Base-by-base conservation (phyloP, 2,797 vertebrate genomes). In the Aldrovandia affinis region DNA sequence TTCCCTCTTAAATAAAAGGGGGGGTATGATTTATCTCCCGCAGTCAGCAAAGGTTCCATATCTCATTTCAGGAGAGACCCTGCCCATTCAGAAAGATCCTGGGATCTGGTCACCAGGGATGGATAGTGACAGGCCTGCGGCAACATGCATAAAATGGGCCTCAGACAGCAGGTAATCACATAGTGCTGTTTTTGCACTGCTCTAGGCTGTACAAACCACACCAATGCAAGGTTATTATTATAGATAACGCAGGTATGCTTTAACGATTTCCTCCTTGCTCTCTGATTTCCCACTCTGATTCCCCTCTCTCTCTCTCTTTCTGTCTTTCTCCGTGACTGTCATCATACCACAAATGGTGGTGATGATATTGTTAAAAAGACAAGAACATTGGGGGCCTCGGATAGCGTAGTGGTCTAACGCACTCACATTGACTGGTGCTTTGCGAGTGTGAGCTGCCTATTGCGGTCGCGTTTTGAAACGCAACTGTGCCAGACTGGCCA, bases 81-180 rank as follows among this genome's bases (percentile, higher is more conserved):
- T 57, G 80, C 77, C 82, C 52, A 81, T 78, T 81, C 55, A 78
- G 68, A 36, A 33, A n/a, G 68, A 80, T 55, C 59, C 59, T 55
- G 61, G 50, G 57, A 77, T 59, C 47, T 65, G 80, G 55, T 50
- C 61, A 83, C 73, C 20, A 57, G 82, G 57, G 82, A 75, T 78
- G 70, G 61, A 78, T 84, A 30, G 44, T 39, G 50, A 70, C 44
- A 81, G n/a, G 50, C 79, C 52, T 20, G n/a, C 55, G 65, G 83
- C 65, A 73, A 75, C 36, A 63, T 80, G 75, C 65, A 68, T 20
- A 84, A 84, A 84, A 63, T 80, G 20, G 68, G 33, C 57, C 73
- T 68, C 50, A 28, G 83, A 80, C 81, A 83, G 81, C 85, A 79
- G 82, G 81, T 85, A 85, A 83, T 85, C 81, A 79, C 63, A 50